phyloP scores from a whole-genome alignment of 2,113 vertebrate genomes.

The Rostratula benghalensis region DNA sequence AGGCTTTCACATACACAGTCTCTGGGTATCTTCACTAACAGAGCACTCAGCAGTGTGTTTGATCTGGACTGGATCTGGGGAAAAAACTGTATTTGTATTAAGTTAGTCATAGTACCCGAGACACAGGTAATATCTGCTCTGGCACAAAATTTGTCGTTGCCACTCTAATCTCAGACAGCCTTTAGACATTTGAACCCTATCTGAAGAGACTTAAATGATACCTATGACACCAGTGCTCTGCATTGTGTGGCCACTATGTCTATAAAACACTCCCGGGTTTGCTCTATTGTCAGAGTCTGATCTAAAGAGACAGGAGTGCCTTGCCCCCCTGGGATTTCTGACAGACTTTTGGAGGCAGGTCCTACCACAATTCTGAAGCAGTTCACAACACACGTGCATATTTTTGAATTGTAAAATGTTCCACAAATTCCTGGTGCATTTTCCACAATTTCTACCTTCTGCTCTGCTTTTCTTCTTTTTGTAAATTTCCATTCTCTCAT shows the following conservation, averaged over 20 bases:
- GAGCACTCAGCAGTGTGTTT: neutral
- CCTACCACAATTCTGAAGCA: neutral
- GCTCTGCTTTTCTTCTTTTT: neutral
- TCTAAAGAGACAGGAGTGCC: neutral
- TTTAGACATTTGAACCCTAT: neutral
- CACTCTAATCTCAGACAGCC: neutral
- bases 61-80: neutral
- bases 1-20: neutral
- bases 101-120: neutral
- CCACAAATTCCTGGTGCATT: neutral
- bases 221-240: neutral
- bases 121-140: neutral
- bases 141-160: neutral
- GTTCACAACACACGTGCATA: neutral
- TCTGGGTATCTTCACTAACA: neutral
- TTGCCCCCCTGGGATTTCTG: neutral
- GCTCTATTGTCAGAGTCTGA: neutral
- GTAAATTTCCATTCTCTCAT: neutral
- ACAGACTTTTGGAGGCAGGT: neutral
- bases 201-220: neutral
- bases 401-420: neutral
- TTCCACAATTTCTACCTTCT: neutral
- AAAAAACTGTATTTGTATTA: neutral
- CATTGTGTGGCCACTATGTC: no score
- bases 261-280: neutral